A percentile compares a stretch with the other conserved stretches of the same genome.
These are phyloP conservation scores for Orthonevra nobilis DNA, from an alignment of 2,888 invertebrate species.

Conservation along the genomic window DNA sequence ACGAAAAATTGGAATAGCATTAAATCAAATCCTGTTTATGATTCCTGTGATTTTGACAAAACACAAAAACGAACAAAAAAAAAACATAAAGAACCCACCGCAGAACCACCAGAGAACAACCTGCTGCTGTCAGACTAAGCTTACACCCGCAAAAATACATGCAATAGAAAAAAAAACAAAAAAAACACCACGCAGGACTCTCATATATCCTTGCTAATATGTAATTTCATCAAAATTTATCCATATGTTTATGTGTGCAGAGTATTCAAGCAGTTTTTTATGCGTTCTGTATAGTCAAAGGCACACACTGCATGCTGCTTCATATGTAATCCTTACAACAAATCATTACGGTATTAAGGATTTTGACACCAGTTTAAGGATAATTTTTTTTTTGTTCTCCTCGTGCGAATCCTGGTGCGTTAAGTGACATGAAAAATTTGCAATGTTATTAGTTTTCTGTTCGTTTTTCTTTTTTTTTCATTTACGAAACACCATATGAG, in stretches of 20 bases:
- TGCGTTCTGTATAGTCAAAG: background rate
- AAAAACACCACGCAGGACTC: constrained; percentile 51
- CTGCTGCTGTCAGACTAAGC: constrained; percentile 66
- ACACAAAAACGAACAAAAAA: constrained; percentile 10
- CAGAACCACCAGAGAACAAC: constrained; percentile 62
- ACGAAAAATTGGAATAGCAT: constrained; percentile 58
- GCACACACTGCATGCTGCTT: constrained; percentile 18
- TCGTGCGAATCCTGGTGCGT: constrained; percentile 54
- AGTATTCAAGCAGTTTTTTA: constrained; percentile 40
- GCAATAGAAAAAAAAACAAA: constrained; percentile 21
- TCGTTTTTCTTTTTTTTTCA: constrained; percentile 33
- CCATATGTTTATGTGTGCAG: constrained; percentile 58
- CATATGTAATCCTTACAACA: constrained; percentile 66
- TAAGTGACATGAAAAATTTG: constrained; percentile 70
- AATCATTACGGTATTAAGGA: constrained; percentile 70
- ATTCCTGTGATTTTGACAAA: constrained; percentile 33
- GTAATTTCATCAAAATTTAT: constrained; percentile 69
- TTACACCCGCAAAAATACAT: constrained; percentile 21
- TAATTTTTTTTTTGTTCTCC: constrained; percentile 15
- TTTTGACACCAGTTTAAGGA: constrained; percentile 71
- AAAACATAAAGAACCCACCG: constrained; percentile 51
- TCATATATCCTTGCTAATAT: constrained; percentile 65
- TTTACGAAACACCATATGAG: constrained; percentile 17
- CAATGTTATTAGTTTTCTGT: constrained; percentile 61
- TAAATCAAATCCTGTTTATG: constrained; percentile 69